Evolutionary conservation across 2,888 invertebrate species (phyloP).

Genomic region (Sipha maydis): DNA sequence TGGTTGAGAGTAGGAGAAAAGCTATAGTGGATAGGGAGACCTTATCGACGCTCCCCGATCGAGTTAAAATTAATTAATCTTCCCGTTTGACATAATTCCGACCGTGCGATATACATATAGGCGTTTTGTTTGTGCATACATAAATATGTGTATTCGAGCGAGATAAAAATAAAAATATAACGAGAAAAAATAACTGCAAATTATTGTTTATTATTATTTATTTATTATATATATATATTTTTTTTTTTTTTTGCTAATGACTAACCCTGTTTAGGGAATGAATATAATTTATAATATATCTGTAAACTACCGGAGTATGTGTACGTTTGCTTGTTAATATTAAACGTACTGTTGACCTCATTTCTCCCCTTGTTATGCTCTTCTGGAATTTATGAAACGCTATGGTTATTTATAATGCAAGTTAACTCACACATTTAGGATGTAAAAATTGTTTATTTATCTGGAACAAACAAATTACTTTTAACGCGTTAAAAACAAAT

Average conservation of each 20-base stretch:
- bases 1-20: not conserved
- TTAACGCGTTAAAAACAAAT: slow-evolving; percentile 17
- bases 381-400: slow-evolving; percentile 14
- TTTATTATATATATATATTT: not conserved
- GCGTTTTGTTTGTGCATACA: not conserved
- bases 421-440: not conserved
- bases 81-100: slow-evolving; percentile 41
- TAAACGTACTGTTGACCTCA: not conserved
- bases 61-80: slow-evolving; percentile 59
- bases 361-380: not conserved
- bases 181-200: not conserved
- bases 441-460: slow-evolving; percentile 23
- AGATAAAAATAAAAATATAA: slow-evolving; percentile 11
- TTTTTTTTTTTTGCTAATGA: slow-evolving; percentile 5
- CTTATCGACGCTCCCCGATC: slow-evolving; percentile 59
- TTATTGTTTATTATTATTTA: slow-evolving; percentile 20
- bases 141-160: not conserved
- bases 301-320: not conserved
- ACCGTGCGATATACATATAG: slow-evolving; percentile 11
- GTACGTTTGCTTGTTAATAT: slow-evolving; percentile 22
- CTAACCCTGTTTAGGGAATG: slow-evolving; percentile 28
- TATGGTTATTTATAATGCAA: slow-evolving; percentile 11
- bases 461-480: slow-evolving; percentile 1
- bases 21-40: slow-evolving; percentile 9
- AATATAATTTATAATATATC: slow-evolving; percentile 14